Percentiles rank a stretch among this genome's conserved stretches.
Evolutionary conservation across 2,888 invertebrate genomes (phyloP).

Genomic region (Scaptomyza caliginosa): DNA sequence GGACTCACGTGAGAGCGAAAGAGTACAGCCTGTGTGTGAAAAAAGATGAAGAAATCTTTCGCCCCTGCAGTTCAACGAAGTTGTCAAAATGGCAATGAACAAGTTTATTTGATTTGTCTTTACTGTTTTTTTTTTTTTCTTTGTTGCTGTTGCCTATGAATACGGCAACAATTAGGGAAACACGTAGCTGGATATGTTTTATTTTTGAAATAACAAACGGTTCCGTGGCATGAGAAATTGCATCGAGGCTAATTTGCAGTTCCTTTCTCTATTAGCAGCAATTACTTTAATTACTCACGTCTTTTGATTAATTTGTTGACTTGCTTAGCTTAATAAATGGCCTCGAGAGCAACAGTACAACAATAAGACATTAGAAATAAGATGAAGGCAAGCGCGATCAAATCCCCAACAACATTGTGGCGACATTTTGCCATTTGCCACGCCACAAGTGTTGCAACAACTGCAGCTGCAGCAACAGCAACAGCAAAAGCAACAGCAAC

Average conservation of each 20-base stretch:
- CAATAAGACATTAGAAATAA: constrained; percentile 13
- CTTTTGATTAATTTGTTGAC: constrained; percentile 71
- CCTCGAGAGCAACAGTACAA: constrained; percentile 28
- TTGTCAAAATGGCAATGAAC: constrained; percentile 57
- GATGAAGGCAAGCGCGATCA: constrained; percentile 22
- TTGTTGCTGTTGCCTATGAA: constrained; percentile 21
- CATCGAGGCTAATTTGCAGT: constrained; percentile 1
- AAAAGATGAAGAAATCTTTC: constrained; percentile 48
- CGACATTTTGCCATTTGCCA: constrained; percentile 68
- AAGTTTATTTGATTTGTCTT: constrained; percentile 38
- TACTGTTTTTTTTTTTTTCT: constrained; percentile 27
- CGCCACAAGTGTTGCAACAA: constrained; percentile 63
- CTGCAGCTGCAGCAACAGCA: constrained; percentile 44
- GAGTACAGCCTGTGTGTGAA: constrained; percentile 35
- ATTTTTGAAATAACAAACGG: constrained; percentile 1
- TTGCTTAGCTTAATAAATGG: constrained; percentile 57
- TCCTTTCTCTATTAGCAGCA: background rate
- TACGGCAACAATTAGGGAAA: constrained; percentile 65
- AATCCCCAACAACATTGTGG: constrained; percentile 48
- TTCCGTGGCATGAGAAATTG: constrained; percentile 27
- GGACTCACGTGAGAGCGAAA: constrained; percentile 51
- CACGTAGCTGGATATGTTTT: constrained; percentile 50
- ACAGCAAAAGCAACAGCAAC: constrained; percentile 57
- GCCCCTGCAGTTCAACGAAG: constrained; percentile 29
- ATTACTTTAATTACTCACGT: constrained; percentile 58